Conservation (phyloP, 2,113 vertebrate genomes). For the Gambusia holbrooki region DNA sequence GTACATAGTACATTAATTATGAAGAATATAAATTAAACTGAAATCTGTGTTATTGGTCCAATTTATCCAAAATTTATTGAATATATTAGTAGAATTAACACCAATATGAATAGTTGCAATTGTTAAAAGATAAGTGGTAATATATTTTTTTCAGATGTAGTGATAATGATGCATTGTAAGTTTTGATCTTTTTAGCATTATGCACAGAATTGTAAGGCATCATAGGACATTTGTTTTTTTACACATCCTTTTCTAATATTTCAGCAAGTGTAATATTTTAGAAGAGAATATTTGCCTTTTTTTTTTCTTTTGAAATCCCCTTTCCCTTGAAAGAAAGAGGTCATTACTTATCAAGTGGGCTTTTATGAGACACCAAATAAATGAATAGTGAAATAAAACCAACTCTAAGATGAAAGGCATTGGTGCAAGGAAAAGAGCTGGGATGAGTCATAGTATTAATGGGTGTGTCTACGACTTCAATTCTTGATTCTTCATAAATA, state of each 20-base stretch:
- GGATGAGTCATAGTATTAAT: slow-evolving; percentile 57
- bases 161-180: not conserved
- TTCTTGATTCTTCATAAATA: slow-evolving; percentile 58
- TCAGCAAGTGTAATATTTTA: slow-evolving; percentile 46
- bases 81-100: no score
- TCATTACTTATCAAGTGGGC: slow-evolving; percentile 57
- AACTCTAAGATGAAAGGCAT: slow-evolving; percentile 60
- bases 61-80: no score
- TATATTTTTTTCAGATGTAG: no score
- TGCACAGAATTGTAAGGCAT: slow-evolving; percentile 13
- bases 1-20: no score
- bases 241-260: slow-evolving; percentile 41
- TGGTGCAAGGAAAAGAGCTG: slow-evolving; percentile 23
- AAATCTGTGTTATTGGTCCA: no score
- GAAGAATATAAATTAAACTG: no score
- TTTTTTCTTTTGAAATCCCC: slow-evolving; percentile 21
- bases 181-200: slow-evolving; percentile 12
- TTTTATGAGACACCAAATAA: slow-evolving; percentile 47
- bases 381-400: slow-evolving; percentile 63
- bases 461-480: slow-evolving; percentile 64
- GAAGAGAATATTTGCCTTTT: slow-evolving; percentile 24
- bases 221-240: slow-evolving; percentile 39
- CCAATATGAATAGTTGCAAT: no score
- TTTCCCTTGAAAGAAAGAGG: slow-evolving; percentile 73
- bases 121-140: no score